phyloP scores from a whole-genome alignment of 2,888 invertebrate genomes.

The Drosophila leonis region DNA sequence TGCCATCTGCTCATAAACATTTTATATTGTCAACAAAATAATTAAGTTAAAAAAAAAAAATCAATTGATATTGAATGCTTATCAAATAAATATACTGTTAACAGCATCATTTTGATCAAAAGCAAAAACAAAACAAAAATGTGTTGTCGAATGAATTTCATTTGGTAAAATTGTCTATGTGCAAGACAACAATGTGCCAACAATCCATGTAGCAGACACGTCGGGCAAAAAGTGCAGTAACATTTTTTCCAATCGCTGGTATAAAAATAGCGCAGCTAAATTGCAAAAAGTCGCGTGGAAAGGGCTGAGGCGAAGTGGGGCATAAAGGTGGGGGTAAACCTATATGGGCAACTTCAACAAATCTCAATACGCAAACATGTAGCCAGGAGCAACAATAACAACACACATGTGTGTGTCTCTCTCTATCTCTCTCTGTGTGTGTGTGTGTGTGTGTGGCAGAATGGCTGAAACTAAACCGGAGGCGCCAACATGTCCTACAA shows the following conservation, averaged over 20 bases:
- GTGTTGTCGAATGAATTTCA: conserved; percentile 47
- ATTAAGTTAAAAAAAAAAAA: neutral
- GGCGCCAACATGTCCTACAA: conserved; percentile 84
- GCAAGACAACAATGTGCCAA: conserved; percentile 32
- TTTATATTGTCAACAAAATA: neutral
- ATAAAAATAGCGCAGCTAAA: conserved; percentile 50
- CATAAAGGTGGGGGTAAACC: conserved; percentile 30
- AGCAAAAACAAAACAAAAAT: neutral
- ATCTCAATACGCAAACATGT: conserved; percentile 71
- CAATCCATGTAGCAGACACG: conserved; percentile 30
- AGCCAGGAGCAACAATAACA: conserved; percentile 52
- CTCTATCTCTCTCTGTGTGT: neutral
- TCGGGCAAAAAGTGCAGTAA: conserved; percentile 41
- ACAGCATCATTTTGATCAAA: conserved; percentile 17
- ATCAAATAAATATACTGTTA: conserved; percentile 46
- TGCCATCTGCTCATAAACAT: too few relatives aligned
- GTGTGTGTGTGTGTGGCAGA: conserved; percentile 37
- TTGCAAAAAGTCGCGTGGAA: conserved; percentile 21
- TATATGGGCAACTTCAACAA: conserved; percentile 70
- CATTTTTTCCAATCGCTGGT: conserved; percentile 40
- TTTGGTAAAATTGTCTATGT: conserved; percentile 35
- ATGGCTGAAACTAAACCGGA: conserved; percentile 75
- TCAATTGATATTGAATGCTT: conserved; percentile 10
- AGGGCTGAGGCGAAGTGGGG: neutral
- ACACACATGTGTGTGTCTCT: conserved; percentile 20